A percentile compares a stretch with the other conserved stretches of the same genome.
Evolutionary conservation across 2,113 vertebrate species (phyloP).

Genomic region (Colaptes auratus): DNA sequence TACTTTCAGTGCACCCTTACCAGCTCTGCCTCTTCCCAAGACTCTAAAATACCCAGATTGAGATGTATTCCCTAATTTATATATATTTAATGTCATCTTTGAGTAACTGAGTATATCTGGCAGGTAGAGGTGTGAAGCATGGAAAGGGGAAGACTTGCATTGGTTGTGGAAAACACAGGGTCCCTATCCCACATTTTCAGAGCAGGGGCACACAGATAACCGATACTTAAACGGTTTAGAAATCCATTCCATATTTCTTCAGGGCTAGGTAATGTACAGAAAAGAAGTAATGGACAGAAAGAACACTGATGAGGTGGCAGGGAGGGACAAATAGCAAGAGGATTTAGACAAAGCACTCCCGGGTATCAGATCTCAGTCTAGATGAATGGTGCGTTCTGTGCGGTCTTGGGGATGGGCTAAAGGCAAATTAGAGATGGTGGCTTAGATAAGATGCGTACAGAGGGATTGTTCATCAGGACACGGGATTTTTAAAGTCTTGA

Average conservation of each 20-base stretch:
- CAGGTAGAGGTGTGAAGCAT: not conserved
- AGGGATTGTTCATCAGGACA: not conserved
- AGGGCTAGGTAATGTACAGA: not conserved
- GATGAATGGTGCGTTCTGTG: not conserved
- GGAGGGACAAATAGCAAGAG: not conserved
- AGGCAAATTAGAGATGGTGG: not conserved
- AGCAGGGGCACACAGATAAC: not conserved
- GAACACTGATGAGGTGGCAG: not conserved
- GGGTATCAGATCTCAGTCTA: not conserved
- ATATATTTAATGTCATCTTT: not conserved
- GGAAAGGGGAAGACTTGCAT: not conserved
- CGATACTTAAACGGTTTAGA: not conserved
- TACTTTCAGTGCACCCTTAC: not conserved
- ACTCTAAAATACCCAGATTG: not conserved
- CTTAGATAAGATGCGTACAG: not conserved
- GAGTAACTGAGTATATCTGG: not conserved
- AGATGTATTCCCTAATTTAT: not conserved
- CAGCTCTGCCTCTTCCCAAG: not conserved
- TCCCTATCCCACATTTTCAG: not conserved
- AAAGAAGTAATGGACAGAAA: not conserved
- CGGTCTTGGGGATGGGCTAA: not conserved
- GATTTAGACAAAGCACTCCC: not conserved
- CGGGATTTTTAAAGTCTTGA: not conserved
- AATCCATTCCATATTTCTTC: not conserved
- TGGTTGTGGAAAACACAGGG: not conserved